Evolutionary conservation across 2,797 vertebrate genomes (phyloP).

Genomic region (Melanogrammus aeglefinus): DNA sequence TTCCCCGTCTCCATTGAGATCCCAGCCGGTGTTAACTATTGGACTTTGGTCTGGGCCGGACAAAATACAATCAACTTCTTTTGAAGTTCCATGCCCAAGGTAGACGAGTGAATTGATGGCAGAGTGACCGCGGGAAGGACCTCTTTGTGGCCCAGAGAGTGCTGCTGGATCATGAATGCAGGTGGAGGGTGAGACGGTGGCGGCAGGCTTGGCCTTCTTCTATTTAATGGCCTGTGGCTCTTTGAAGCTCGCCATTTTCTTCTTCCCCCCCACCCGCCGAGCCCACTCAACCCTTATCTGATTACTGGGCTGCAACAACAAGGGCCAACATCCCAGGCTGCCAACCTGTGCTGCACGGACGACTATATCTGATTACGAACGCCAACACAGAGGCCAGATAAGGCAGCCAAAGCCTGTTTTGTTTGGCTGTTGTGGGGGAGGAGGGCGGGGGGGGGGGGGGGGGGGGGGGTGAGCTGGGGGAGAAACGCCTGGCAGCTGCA

Average conservation of each 20-base stretch:
- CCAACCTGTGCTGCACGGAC: slow-evolving; percentile 39
- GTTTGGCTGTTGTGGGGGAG: slow-evolving; percentile 55
- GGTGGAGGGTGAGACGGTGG: slow-evolving; percentile 13
- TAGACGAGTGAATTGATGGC: no score
- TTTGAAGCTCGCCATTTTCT: slow-evolving; percentile 65
- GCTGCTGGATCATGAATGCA: no score
- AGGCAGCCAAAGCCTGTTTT: slow-evolving; percentile 66
- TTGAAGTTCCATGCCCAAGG: no score
- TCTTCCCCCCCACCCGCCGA: no score
- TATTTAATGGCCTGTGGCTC: slow-evolving; percentile 62
- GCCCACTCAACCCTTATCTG: slow-evolving; percentile 71
- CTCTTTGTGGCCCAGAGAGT: no score
- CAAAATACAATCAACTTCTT: no score
- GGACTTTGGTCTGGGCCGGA: no score
- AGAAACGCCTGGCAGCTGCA: slow-evolving; percentile 56
- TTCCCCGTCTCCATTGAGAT: no score
- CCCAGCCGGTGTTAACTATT: no score
- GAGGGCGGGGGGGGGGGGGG: not conserved
- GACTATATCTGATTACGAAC: slow-evolving; percentile 66
- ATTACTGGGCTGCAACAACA: slow-evolving; percentile 63
- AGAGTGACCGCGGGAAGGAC: no score
- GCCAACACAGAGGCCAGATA: slow-evolving; percentile 47
- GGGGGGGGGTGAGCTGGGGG: slow-evolving; percentile 16
- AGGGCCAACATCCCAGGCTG: slow-evolving; percentile 50
- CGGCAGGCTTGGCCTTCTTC: slow-evolving; percentile 60